Percentiles rank a stretch among this genome's conserved stretches.
Conservation (phyloP, 2,888 invertebrate genomes). For the Chrysina gloriosa region DNA sequence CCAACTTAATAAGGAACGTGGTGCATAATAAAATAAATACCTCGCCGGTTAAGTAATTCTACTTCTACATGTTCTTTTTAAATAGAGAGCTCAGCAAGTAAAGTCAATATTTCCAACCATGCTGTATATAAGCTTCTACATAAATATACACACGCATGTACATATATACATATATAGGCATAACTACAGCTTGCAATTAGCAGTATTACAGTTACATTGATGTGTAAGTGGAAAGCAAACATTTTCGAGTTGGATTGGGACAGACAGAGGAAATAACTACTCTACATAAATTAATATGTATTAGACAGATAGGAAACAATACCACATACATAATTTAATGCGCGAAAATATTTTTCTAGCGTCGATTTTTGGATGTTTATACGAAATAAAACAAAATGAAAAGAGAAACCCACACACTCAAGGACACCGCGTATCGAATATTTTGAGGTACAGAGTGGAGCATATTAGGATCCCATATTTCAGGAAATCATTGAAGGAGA, state of each 20-base stretch:
- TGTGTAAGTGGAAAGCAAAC: conserved; percentile 15
- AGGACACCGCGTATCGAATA: too few species aligned
- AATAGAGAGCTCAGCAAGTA: background rate
- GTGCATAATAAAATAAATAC: too few species aligned
- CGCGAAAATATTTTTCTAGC: background rate
- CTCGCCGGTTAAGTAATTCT: too few species aligned
- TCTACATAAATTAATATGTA: background rate
- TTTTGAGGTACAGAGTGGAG: too few species aligned
- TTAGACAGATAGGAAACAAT: background rate
- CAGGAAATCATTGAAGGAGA: too few species aligned
- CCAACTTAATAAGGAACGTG: too few species aligned
- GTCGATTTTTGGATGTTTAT: background rate
- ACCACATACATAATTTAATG: background rate
- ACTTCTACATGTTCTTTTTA: too few species aligned
- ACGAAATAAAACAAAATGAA: too few species aligned
- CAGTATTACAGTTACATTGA: background rate
- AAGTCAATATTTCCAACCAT: background rate
- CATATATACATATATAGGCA: too few species aligned
- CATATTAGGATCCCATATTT: too few species aligned
- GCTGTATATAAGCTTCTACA: background rate
- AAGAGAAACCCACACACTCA: too few species aligned
- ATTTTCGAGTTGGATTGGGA: background rate
- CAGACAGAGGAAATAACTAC: background rate
- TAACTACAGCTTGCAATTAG: conserved; percentile 18
- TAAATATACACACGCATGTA: background rate